Evolutionary conservation across 2,113 vertebrate species (phyloP).

Genomic region (Oxygymnocypris stewartii): DNA sequence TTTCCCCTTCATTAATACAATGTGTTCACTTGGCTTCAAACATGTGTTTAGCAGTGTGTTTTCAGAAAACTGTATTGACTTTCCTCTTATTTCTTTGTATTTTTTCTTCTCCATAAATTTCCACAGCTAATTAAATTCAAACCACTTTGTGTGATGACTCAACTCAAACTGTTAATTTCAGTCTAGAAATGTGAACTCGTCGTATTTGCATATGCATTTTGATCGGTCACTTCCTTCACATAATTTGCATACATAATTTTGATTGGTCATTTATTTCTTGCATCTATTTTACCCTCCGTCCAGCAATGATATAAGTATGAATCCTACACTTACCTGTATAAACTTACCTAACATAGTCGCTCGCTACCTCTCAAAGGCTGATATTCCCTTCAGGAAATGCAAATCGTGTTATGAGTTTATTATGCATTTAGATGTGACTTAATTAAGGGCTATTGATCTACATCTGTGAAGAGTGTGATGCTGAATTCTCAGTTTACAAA

Average conservation of each 20-base stretch:
- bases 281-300: not conserved
- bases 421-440: conserved; percentile 15
- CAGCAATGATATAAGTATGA: not conserved
- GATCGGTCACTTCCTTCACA: not conserved
- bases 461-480: conserved; percentile 26
- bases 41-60: not conserved
- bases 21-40: not conserved
- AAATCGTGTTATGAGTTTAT: not conserved
- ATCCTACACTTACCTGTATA: not conserved
- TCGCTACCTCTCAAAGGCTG: not conserved
- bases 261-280: not conserved
- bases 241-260: not conserved
- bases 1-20: conserved; percentile 40
- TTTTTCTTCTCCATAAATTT: not conserved
- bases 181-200: not conserved
- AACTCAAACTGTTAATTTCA: not conserved
- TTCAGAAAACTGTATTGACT: not conserved
- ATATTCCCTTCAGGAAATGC: not conserved
- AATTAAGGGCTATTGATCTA: conserved; percentile 51
- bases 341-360: not conserved
- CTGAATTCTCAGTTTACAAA: conserved; percentile 43
- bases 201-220: not conserved
- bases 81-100: not conserved
- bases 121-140: not conserved
- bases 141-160: not conserved